Conservation (phyloP, 2,888 invertebrate species). For the Cacoxenus indagator region DNA sequence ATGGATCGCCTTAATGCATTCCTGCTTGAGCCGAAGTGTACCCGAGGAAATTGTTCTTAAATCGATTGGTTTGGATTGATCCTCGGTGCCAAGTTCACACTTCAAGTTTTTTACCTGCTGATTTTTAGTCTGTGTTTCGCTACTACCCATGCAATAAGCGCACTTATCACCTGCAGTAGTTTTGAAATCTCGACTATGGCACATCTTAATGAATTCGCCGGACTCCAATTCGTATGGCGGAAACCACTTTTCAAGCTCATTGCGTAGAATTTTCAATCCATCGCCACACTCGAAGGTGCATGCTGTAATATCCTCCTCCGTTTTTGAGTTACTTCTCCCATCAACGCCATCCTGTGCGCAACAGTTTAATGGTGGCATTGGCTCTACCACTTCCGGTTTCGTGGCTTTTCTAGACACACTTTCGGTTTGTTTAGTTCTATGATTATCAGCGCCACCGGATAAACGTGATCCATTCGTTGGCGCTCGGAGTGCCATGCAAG, state of each 20-base stretch:
- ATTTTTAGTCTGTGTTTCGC: background rate
- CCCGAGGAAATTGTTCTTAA: conserved; percentile 7
- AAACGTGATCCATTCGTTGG: background rate
- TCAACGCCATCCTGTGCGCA: background rate
- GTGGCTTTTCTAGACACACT: background rate
- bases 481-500: background rate
- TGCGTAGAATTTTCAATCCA: conserved; percentile 1
- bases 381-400: background rate
- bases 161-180: background rate
- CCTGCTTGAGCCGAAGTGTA: conserved; percentile 28
- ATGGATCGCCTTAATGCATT: conserved; percentile 41
- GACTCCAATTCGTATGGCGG: background rate
- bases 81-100: background rate
- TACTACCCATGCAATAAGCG: background rate
- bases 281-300: background rate
- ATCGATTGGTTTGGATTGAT: conserved; percentile 27
- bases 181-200: background rate
- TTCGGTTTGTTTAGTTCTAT: background rate
- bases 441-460: background rate
- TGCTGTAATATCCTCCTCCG: background rate
- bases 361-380: background rate
- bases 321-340: background rate
- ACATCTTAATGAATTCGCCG: background rate
- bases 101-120: no score
- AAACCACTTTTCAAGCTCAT: conserved; percentile 1